phyloP scores from a whole-genome alignment of 2,113 vertebrate species.

The Seriola aureovittata region DNA sequence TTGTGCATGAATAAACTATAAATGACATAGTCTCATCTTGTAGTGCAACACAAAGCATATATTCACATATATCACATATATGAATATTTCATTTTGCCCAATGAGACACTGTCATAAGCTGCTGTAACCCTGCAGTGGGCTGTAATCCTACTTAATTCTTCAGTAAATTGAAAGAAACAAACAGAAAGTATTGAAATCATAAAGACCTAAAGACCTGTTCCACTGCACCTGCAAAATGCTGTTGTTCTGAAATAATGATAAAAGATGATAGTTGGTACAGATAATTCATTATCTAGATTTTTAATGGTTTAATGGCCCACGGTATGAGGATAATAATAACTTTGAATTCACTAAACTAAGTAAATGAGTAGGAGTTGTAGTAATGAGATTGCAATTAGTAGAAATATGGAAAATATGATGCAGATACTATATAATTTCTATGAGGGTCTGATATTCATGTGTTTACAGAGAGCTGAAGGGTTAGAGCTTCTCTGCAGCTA shows the following conservation, averaged over 20 bases:
- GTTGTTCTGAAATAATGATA: no score
- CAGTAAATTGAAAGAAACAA: neutral
- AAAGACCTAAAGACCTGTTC: neutral
- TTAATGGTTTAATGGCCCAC: neutral
- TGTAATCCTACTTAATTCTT: neutral
- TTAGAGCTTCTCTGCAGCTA: neutral
- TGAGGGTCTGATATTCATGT: neutral
- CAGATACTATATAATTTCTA: neutral
- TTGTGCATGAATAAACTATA: neutral
- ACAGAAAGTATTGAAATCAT: neutral
- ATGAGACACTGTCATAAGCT: neutral
- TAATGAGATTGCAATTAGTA: neutral
- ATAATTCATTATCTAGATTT: neutral
- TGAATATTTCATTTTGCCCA: neutral
- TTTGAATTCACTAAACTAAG: neutral
- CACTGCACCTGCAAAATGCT: no score
- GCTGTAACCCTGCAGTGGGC: neutral
- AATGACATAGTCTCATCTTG: neutral
- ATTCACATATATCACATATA: neutral
- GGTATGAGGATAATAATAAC: neutral
- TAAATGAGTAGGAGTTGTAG: neutral
- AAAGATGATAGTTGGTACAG: no score
- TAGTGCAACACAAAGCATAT: neutral
- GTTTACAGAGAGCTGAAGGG: neutral
- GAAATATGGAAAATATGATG: neutral